phyloP scores from a whole-genome alignment of 2,797 vertebrate genomes.

The Vespertilio murinus region DNA sequence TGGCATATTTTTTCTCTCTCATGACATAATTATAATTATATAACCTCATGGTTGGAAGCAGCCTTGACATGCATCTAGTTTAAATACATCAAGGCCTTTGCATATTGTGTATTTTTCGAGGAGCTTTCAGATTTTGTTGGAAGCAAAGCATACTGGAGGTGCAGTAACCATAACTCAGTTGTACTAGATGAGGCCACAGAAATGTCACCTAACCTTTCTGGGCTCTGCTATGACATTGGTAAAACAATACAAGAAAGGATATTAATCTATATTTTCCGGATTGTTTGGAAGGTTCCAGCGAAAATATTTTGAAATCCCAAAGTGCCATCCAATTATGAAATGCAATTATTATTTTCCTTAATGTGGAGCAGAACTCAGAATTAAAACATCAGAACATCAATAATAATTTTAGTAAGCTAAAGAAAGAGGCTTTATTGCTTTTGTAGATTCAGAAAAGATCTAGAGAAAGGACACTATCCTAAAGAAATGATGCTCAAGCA shows the following conservation, averaged over 20 bases:
- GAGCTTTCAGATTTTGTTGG: neutral
- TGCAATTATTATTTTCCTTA: neutral
- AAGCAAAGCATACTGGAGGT: neutral
- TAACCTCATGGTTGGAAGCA: neutral
- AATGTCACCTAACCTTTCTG: neutral
- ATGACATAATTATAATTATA: neutral
- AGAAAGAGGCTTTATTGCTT: neutral
- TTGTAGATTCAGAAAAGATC: conserved; percentile 41
- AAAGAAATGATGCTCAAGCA: conserved; percentile 1
- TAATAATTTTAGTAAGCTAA: conserved; percentile 4
- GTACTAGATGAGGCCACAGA: neutral
- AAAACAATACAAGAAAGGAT: neutral
- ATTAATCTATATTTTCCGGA: neutral
- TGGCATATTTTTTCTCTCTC: neutral
- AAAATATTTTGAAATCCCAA: conserved; percentile 40
- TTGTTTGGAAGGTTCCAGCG: neutral
- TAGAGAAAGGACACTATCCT: conserved; percentile 32
- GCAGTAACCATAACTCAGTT: neutral
- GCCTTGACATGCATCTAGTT: neutral
- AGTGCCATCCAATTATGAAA: neutral
- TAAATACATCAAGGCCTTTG: neutral
- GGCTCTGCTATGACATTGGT: neutral
- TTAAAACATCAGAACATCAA: neutral
- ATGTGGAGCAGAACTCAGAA: neutral
- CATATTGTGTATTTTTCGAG: neutral